Percentiles rank a stretch among this genome's conserved stretches.
Evolutionary conservation across 2,797 vertebrate species (phyloP).

Genomic region (Limnodromus scolopaceus): DNA sequence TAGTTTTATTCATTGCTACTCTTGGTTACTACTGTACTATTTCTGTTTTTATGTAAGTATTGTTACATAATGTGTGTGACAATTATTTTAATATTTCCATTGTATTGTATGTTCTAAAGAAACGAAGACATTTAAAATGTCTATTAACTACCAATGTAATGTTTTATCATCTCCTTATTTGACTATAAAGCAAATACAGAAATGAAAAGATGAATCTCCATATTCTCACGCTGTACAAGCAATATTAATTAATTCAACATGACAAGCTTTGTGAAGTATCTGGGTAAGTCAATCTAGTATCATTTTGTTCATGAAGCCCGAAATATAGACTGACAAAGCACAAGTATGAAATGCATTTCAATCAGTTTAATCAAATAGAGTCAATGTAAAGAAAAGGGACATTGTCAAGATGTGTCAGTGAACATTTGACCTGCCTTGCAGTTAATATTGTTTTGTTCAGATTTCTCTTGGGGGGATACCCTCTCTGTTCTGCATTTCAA

Average conservation of each 20-base stretch:
- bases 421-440: slow-evolving; percentile 65
- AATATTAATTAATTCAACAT: slow-evolving; percentile 61
- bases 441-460: slow-evolving; percentile 52
- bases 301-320: slow-evolving; percentile 44
- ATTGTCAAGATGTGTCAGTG: slow-evolving; percentile 72
- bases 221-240: slow-evolving; percentile 55
- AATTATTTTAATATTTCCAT: background rate
- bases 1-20: background rate
- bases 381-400: slow-evolving; percentile 66
- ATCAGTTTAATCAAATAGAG: slow-evolving; percentile 68
- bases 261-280: slow-evolving; percentile 64
- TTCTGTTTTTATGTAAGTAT: slow-evolving; percentile 1
- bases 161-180: background rate
- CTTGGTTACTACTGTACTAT: background rate
- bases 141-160: background rate
- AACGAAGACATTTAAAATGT: background rate
- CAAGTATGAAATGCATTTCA: slow-evolving; percentile 72
- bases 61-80: background rate
- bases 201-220: slow-evolving; percentile 26
- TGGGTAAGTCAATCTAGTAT: slow-evolving; percentile 61
- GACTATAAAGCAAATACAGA: slow-evolving; percentile 30
- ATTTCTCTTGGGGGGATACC: slow-evolving; percentile 18
- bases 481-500: background rate
- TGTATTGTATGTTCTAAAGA: background rate
- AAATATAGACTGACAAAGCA: slow-evolving; percentile 67